Conservation (phyloP, 2,888 invertebrate genomes). For the Gortyna flavago region DNA sequence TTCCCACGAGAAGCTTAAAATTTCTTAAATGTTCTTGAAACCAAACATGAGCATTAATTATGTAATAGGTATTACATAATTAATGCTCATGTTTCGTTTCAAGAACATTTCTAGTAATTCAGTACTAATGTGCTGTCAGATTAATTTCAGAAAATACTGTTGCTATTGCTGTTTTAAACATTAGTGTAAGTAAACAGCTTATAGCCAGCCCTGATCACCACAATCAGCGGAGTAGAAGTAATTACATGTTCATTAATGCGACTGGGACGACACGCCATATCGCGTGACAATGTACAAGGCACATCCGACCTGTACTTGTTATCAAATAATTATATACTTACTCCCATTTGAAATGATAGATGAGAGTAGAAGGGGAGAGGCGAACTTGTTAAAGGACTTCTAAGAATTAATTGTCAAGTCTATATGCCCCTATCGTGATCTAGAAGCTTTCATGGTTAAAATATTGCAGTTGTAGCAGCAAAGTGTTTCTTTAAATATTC, state of each 20-base stretch:
- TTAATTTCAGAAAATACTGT: background rate
- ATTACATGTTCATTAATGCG: conserved; percentile 86
- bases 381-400: background rate
- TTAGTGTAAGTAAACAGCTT: conserved; percentile 25
- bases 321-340: conserved; percentile 77
- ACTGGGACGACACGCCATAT: conserved; percentile 82
- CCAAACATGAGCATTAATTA: no score
- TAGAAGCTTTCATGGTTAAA: background rate
- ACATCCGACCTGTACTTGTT: conserved; percentile 74
- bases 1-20: conserved; percentile 43
- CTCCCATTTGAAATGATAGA: conserved; percentile 72
- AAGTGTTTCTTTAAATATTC: background rate
- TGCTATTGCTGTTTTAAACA: conserved; percentile 9
- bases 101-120: background rate
- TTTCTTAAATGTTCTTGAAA: conserved; percentile 34
- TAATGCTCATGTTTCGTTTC: background rate
- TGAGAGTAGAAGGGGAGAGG: conserved; percentile 38
- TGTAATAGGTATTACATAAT: conserved; percentile 30
- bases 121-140: background rate
- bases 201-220: conserved; percentile 71
- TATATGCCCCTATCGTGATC: background rate
- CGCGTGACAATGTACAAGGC: conserved; percentile 78
- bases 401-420: background rate
- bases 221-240: conserved; percentile 80
- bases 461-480: background rate